A percentile compares a stretch with the other conserved stretches of the same genome.
These are phyloP conservation scores for Chiridota heheva DNA, from an alignment of 35 echinoderm and acorn worm species.

Conservation along the genomic window DNA sequence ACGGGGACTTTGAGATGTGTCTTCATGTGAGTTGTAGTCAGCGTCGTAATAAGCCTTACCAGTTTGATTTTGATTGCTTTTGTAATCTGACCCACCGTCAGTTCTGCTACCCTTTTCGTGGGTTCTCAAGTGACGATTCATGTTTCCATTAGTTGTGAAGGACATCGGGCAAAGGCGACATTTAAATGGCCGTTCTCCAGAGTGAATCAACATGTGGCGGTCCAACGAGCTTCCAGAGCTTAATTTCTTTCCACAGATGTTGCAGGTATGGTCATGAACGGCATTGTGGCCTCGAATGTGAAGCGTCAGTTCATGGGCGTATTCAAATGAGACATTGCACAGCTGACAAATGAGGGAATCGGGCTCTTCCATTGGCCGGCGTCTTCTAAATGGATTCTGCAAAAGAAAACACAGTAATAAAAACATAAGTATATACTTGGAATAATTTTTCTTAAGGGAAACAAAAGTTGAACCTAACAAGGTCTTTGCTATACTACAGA, in stretches of 20 bases:
- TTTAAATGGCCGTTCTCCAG: conserved; percentile 87
- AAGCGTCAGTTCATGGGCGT: conserved; percentile 72
- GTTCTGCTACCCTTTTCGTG: conserved; percentile 74
- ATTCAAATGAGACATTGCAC: conserved; percentile 55
- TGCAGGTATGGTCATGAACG: conserved; percentile 72
- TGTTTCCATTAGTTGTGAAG: conserved; percentile 98
- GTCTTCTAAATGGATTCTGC: conserved; percentile 61
- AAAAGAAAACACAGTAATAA: conserved; percentile 17
- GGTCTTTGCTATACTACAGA: no score
- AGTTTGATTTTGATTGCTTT: conserved; percentile 61
- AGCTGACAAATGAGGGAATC: conserved; percentile 80
- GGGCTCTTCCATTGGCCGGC: conserved; percentile 71
- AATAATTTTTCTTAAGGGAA: no score
- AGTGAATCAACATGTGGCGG: conserved; percentile 98
- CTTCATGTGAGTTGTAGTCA: no score
- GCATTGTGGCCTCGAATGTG: conserved; percentile 86
- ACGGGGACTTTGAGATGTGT: no score
- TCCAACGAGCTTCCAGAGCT: conserved; percentile 95
- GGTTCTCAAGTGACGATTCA: conserved; percentile 87
- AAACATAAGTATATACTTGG: background rate
- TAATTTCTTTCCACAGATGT: conserved; percentile 87
- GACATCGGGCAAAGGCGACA: conserved; percentile 88
- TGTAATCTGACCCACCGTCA: conserved; percentile 23
- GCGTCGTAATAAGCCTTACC: no score
- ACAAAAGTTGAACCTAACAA: no score